Evolutionary conservation across 2,113 vertebrate genomes (phyloP), one percentile per base, ranked within the genome.

Genomic region (Elachura formosa): DNA sequence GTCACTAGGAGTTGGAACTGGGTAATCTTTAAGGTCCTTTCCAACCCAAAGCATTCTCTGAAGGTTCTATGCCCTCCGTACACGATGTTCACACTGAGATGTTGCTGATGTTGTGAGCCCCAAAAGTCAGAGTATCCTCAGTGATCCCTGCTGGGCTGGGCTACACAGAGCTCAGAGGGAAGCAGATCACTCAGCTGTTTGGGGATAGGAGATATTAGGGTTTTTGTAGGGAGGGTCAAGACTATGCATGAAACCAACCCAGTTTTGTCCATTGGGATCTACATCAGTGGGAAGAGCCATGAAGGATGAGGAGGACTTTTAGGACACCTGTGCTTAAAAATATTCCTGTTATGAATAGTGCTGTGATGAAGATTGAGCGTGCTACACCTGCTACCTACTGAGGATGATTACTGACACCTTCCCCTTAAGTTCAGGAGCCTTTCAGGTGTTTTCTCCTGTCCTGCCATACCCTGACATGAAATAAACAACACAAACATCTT

Each of bases 301-400:
- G 45, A 80, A 73, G 23, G 24, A 33, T 33, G 12, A 12, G 48
- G 61, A 80, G 63, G 46, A 48, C 41, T 12, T 90, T 77, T 48
- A 81, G 73, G 74, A 93, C 85, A 90, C 52, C 46, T 55, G 43
- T 80, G 55, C 34, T 89, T 89, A 46, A 94, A 92, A 94, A 68
- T 82, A 76, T 31, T 82, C 4, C 54, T 4, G 20, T 87, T 90
- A 41, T 68, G 72, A 64, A 34, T 40, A 78, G 67, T 6, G 2
- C 38, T n/a, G 4, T 86, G 46, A 14, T 72, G 69, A 63, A 63
- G 43, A 46, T 66, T 31, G 86, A 71, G 81, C 24, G 4, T 34
- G 87, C 58, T 87, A 7, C 38, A 76, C 73, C 62, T 85, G 54
- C 81, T 91, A 1, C 66, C 81, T 92, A 61, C 91, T 2, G 3